These are phyloP conservation scores for Sanderia malayensis DNA, from an alignment of 30 jellyfish, hydroid and myxozoan species.

Conservation along the genomic window DNA sequence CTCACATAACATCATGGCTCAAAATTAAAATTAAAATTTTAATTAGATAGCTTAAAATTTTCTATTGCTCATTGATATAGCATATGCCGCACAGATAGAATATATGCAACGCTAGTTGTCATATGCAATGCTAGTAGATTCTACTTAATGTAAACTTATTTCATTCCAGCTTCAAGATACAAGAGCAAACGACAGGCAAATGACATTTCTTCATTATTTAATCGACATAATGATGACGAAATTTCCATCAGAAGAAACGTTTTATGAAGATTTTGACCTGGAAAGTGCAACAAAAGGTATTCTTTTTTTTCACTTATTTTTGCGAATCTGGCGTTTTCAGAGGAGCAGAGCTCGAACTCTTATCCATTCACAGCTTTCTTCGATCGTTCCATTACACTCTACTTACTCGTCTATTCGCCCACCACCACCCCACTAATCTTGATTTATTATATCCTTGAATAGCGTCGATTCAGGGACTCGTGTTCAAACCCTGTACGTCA, in stretches of 20 bases:
- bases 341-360: not conserved
- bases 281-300: conserved; percentile 82
- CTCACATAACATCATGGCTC: too few relatives aligned
- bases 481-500: too few relatives aligned
- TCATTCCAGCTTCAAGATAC: conserved; percentile 80
- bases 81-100: too few relatives aligned
- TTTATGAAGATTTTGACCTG: conserved; percentile 73
- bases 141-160: too few relatives aligned
- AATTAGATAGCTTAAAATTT: too few relatives aligned
- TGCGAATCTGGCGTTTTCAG: too few relatives aligned
- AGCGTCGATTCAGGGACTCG: too few relatives aligned
- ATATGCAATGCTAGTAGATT: too few relatives aligned
- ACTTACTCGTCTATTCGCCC: not conserved
- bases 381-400: not conserved
- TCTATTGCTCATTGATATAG: too few relatives aligned
- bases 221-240: conserved; percentile 51
- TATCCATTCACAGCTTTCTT: not conserved
- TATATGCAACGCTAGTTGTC: too few relatives aligned
- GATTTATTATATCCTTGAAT: not conserved
- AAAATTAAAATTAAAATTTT: too few relatives aligned
- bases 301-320: too few relatives aligned
- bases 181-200: conserved; percentile 66
- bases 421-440: not conserved
- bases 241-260: conserved; percentile 63
- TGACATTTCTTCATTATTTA: conserved; percentile 81